Percentiles rank a stretch among this genome's conserved stretches.
These are phyloP conservation scores for Tachystola acroxantha DNA, from an alignment of 2,888 invertebrate genomes.

Conservation along the genomic window DNA sequence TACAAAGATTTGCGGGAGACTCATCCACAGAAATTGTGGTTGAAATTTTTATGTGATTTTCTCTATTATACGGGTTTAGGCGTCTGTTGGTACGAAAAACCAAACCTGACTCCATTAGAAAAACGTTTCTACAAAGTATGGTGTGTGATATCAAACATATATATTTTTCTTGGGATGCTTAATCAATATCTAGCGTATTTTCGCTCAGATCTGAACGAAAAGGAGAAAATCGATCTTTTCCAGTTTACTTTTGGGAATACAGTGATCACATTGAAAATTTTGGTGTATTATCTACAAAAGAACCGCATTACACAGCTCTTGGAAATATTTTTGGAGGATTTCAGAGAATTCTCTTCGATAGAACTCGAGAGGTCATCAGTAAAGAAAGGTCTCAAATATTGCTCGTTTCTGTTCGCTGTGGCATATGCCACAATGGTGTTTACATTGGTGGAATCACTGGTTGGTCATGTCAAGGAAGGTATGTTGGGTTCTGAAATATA, in stretches of 20 bases:
- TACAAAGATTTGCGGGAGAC: constrained; percentile 5
- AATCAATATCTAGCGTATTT: constrained; percentile 32
- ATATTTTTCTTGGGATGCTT: constrained; percentile 22
- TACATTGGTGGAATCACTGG: constrained; percentile 27
- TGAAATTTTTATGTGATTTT: constrained; percentile 31
- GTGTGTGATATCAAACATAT: constrained; percentile 30
- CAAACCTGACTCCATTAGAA: constrained; percentile 8
- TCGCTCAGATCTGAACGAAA: constrained; percentile 30
- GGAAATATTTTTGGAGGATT: constrained; percentile 36
- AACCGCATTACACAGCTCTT: constrained; percentile 29
- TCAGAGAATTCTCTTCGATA: constrained; percentile 20
- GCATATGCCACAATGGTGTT: constrained; percentile 25
- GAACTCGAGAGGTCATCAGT: constrained; percentile 33
- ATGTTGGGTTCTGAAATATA: background rate
- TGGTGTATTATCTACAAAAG: constrained; percentile 30
- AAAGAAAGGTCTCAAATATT: constrained; percentile 25
- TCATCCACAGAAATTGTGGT: constrained; percentile 37
- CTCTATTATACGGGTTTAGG: constrained; percentile 39
- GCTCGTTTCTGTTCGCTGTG: constrained; percentile 14
- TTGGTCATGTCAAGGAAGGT: constrained; percentile 37
- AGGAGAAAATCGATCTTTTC: constrained; percentile 37
- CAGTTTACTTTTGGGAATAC: constrained; percentile 39
- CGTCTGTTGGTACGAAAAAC: constrained; percentile 39
- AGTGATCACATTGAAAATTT: constrained; percentile 30
- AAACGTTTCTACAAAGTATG: constrained; percentile 30